Base-by-base conservation (phyloP, 2,797 vertebrate species). In the Rhynchonycteris naso region DNA sequence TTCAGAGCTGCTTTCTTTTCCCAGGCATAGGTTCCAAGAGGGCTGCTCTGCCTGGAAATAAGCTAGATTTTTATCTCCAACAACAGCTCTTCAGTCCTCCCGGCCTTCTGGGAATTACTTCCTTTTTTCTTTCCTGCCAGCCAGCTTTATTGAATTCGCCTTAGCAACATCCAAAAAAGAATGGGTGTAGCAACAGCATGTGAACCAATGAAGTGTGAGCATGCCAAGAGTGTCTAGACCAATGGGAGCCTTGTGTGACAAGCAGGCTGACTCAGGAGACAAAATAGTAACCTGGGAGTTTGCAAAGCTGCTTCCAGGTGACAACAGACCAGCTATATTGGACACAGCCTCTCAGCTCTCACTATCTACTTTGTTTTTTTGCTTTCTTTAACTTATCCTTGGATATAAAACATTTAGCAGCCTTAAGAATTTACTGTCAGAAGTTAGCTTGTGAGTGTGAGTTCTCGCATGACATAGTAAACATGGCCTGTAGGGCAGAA, bases 121-220 rank as follows among this genome's bases (percentile, higher is more conserved):
- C 91, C 63, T 93, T 35, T 96, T 91, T 93, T 86, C 59, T 94
- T 63, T 61, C 50, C 43, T 71, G 78, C 82, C 47, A 95, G 90
- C 94, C 80, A 87, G 92, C 22, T 78, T 95, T 75, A 92, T 89
- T 93, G 71, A 90, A 94, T 96, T 92, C 58, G 0, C 90, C 97
- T 94, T 97, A 97, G 97, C 97, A 96, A 97, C 96, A 97, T 85
- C 71, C 61, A 38, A 78, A 90, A 87, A 89, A 65, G 88, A 97
- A 95, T 61, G 90, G 84, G 79, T 96, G 94, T 93, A 87, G 93
- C 90, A 87, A 89, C 71, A 89, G n/a, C 85, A 12, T 83, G 54
- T 69, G 63, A 95, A 30, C 97, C 97, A 97, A 97, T 97, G 85
- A 96, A 89, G 89, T 71, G 84, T 83, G 69, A 90, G 58, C 54